Evolutionary conservation across 2,888 invertebrate species (phyloP), one percentile per base, ranked within the genome.

Genomic region (Ochropacha duplaris): DNA sequence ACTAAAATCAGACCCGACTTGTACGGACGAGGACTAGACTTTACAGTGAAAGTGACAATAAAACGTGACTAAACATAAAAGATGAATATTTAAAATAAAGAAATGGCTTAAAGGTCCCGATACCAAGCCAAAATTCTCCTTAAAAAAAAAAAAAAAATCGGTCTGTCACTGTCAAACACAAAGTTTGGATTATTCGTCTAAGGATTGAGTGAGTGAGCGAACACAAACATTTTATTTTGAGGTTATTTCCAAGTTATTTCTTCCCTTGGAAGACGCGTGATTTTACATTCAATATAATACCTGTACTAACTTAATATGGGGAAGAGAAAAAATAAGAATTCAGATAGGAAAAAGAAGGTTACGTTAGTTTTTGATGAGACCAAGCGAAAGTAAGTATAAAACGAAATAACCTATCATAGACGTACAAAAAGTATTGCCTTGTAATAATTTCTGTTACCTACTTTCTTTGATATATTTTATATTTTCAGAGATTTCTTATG

Each of bases 401-500:
- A 19, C 16, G 24, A 49, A 22, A 49, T 19, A 22, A 11, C 4
- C 1, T 19, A n/a, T n/a, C n/a, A n/a, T n/a, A n/a, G n/a, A n/a
- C n/a, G n/a, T n/a, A n/a, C n/a, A n/a, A 1, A 11, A 24, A 28
- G 9, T 24, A 34, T n/a, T 31, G 31, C n/a, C n/a, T 36, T 36
- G 36, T 36, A 9, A 36, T n/a, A 2, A 1, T 5, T 36, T 36
- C 36, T n/a, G 9, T 44, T 39, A 16, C 16, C 1, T 39, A 2
- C 39, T 16, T 44, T 19, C 14, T 24, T 24, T 19, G 19, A 2
- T 54, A 50, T 51, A 54, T 50, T 12, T 1, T 36, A 50, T 14
- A 49, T 64, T 83, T 93, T 57, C 78, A 97, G 97, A 76, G 96
- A 97, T 51, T 97, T 96, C 79, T 85, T 97, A 28, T 95, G 95